Evolutionary conservation across 2,113 vertebrate species (phyloP), one percentile per base, ranked within the genome.

Genomic region (Syngnathus typhle): DNA sequence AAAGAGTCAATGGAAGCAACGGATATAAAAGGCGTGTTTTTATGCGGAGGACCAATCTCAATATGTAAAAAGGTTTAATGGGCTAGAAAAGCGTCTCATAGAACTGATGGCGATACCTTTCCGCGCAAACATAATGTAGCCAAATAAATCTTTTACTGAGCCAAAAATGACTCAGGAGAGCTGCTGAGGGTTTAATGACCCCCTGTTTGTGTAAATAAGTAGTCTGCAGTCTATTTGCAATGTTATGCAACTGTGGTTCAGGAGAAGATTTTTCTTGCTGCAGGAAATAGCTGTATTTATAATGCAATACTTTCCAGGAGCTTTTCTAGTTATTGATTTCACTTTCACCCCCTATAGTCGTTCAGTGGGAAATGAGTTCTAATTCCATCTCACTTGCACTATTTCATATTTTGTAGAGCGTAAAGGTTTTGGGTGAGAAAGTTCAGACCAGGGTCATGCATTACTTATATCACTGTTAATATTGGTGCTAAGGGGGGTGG

Each of bases 41-140:
- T 75, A 81, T 86, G 70, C 60, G 10, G 68, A 79, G 75, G 67
- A 84, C 74, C 72, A 68, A 71, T 78, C 84, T 88, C 84, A 87
- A 87, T 87, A 82, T 81, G 75, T 89, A 84, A 87, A 86, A 79
- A 88, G 82, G 74, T 81, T 87, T 87, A 88, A 88, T 86, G 84
- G 84, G 72, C 75, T 81, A 79, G 84, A 84, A 87, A 87, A 88
- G 82, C 82, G 80, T 85, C 85, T 84, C 76, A 81, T 79, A 84
- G 68, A 85, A 85, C 72, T 81, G 79, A 85, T 85, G 81, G 74
- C 82, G 68, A 80, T 78, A 56, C 58, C 65, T 73, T 75, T 6
- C 75, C 68, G 78, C 69, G 74, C 83, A 85, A 78, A 80, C 81
- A 76, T 76, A 85, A 87, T 85, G 77, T 86, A 81, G 70, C 73